Evolutionary conservation across 2,888 invertebrate species (phyloP), one percentile per base, ranked within the genome.

Genomic region (Scaptomyza cyrtandrae): DNA sequence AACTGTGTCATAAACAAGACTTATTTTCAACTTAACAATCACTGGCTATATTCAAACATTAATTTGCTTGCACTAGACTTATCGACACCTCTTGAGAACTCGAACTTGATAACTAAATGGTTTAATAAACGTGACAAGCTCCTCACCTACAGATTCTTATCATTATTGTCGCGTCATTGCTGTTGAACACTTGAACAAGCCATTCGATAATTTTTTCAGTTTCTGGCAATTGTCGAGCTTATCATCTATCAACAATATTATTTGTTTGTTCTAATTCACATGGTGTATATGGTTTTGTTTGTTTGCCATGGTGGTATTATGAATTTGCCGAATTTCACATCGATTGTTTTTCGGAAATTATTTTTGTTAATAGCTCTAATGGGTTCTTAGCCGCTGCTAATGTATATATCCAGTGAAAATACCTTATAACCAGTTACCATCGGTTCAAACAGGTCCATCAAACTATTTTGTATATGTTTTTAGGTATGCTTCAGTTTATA

Each of bases 41-140:
- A 31, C n/a, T n/a, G 13, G 16, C 5, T 63, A 48, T 61, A 61
- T 52, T 29, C 27, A 65, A 53, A 11, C 59, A 53, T 35, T 16
- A 52, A 64, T 54, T 73, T 56, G 56, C 53, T 60, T 55, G 66
- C 44, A 45, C 35, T 35, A 5, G 16, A 27, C 57, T 70, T 80
- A 80, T 80, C 85, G 29, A 11, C 10, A 16, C 43, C 81, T 63
- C 69, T 80, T 50, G 41, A 75, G 46, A 58, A 11, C 11, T 9
- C 9, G 6, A 31, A 63, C 52, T 59, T 73, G 68, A 39, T 44
- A 73, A 61, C 78, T 56, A 45, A 64, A 78, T 78, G 43, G 68
- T 56, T 68, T 64, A 68, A 68, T 58, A 73, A 75, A 73, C 75
- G 74, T 75, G 75, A 68, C 78, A 72, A 59, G 46, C 41, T 62